These are phyloP conservation scores for Anoplophora glabripennis DNA, from an alignment of 1,140 invertebrate genomes.

Conservation along the genomic window DNA sequence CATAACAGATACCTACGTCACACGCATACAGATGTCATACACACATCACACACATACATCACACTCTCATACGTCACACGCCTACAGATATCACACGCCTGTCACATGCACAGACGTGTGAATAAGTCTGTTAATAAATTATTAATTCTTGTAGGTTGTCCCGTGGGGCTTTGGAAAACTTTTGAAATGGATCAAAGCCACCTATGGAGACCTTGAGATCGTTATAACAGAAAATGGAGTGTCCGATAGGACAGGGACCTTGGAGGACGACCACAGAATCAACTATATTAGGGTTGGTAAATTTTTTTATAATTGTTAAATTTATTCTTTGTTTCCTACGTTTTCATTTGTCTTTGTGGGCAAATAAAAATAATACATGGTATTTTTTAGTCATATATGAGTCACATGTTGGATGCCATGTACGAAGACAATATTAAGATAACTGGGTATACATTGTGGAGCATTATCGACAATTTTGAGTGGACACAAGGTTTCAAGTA, in stretches of 20 bases:
- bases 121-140: slow-evolving; percentile 3
- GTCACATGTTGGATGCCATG: slow-evolving; percentile 12
- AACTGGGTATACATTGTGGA: slow-evolving; percentile 15
- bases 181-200: slow-evolving; percentile 35
- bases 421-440: slow-evolving; percentile 6
- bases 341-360: no score
- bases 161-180: slow-evolving; percentile 41
- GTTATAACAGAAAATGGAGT: slow-evolving; percentile 39
- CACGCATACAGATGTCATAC: no score
- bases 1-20: no score
- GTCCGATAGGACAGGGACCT: slow-evolving; percentile 26
- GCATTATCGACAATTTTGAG: slow-evolving; percentile 20
- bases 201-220: slow-evolving; percentile 32
- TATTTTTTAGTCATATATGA: slow-evolving; percentile 14
- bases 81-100: no score
- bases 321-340: no score
- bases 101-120: no score
- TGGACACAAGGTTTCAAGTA: slow-evolving; percentile 17
- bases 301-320: no score
- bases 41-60: no score
- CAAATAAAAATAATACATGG: no score
- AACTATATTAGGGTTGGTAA: slow-evolving; percentile 45
- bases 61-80: no score
- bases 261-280: slow-evolving; percentile 56
- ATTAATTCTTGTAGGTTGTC: slow-evolving; percentile 12